These are phyloP conservation scores for Cremastobaeus sp. DNA, from an alignment of 2,888 invertebrate genomes.

Conservation along the genomic window DNA sequence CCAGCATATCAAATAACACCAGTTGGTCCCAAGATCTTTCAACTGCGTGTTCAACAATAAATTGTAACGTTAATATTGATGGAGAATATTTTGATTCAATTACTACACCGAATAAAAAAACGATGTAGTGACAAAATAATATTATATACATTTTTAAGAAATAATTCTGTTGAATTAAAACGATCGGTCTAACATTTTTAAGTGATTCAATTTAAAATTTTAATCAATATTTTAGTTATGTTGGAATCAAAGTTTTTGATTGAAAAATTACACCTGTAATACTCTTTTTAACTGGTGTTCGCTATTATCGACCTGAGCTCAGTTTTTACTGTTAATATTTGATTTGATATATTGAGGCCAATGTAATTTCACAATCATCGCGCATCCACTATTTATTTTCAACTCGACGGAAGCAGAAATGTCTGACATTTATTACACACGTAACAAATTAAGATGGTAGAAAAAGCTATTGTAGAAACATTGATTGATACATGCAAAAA, in stretches of 20 bases:
- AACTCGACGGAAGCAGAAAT: no score
- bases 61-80: slow-evolving; percentile 76
- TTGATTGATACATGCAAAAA: no score
- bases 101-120: slow-evolving; percentile 19
- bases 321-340: slow-evolving; percentile 25
- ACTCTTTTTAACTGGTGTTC: slow-evolving; percentile 2
- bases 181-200: no score
- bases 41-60: slow-evolving; percentile 80
- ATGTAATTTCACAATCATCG: no score
- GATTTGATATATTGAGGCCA: slow-evolving; percentile 30
- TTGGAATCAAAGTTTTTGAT: no score
- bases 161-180: no score
- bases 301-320: slow-evolving; percentile 20
- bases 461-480: no score
- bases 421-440: no score
- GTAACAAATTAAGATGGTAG: no score
- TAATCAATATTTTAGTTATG: neutral
- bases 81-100: no score
- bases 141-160: slow-evolving; percentile 21
- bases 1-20: slow-evolving; percentile 77
- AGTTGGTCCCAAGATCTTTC: slow-evolving; percentile 81
- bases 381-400: no score
- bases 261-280: neutral
- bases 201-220: no score
- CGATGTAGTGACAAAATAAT: slow-evolving; percentile 12